These are phyloP conservation scores for Neoascia interrupta DNA, from an alignment of 2,888 invertebrate genomes.

Conservation along the genomic window DNA sequence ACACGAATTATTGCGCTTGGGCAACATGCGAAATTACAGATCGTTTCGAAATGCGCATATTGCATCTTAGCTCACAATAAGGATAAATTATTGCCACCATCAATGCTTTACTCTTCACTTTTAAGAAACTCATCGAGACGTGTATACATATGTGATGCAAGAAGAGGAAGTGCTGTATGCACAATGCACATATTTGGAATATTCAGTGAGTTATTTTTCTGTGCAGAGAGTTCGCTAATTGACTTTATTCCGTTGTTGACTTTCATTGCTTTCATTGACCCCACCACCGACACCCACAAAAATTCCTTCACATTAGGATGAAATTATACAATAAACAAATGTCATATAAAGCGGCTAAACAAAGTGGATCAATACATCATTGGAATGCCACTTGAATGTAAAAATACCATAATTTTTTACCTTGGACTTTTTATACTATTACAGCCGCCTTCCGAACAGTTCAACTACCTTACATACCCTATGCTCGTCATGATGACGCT, in stretches of 20 bases:
- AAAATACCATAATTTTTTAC: slow-evolving; percentile 26
- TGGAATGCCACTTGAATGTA: no score
- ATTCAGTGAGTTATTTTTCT: no score
- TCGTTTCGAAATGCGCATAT: background rate
- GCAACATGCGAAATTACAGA: slow-evolving; percentile 13
- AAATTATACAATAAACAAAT: slow-evolving; percentile 35
- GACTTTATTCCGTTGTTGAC: slow-evolving; percentile 21
- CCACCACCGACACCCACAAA: no score
- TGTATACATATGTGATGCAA: slow-evolving; percentile 1
- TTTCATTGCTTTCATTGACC: slow-evolving; percentile 48
- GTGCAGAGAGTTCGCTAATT: slow-evolving; percentile 1
- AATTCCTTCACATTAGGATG: background rate
- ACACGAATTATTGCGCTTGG: no score
- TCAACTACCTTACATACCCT: slow-evolving; percentile 22
- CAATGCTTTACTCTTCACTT: slow-evolving; percentile 46
- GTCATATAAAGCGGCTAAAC: background rate
- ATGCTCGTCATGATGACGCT: background rate
- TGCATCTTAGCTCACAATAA: slow-evolving; percentile 12
- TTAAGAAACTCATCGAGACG: slow-evolving; percentile 5
- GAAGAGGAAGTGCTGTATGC: slow-evolving; percentile 21
- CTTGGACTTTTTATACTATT: slow-evolving; percentile 30
- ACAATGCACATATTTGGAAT: no score
- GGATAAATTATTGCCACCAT: slow-evolving; percentile 29
- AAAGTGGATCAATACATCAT: slow-evolving; percentile 26
- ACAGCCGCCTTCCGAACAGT: background rate